These are phyloP conservation scores for Gymnoscelis rufifasciata DNA, from an alignment of 2,888 invertebrate genomes.

Conservation along the genomic window DNA sequence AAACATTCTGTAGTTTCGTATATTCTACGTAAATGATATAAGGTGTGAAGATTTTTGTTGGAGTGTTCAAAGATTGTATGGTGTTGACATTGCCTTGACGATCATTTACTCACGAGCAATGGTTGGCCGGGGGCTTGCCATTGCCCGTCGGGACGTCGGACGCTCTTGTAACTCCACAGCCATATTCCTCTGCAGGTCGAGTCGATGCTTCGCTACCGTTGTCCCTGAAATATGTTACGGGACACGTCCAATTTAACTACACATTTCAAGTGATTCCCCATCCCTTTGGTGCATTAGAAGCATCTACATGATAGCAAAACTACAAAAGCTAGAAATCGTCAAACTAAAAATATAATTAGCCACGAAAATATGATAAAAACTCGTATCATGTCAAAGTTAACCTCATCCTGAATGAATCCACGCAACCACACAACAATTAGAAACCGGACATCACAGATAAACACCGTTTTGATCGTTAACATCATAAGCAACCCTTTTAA, in stretches of 20 bases:
- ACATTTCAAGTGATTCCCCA: neutral
- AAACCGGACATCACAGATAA: conserved; percentile 18
- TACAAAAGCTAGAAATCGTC: neutral
- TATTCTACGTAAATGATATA: too few relatives aligned
- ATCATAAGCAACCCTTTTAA: conserved; percentile 7
- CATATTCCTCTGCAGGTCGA: conserved; percentile 64
- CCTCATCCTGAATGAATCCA: neutral
- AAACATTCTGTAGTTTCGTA: too few relatives aligned
- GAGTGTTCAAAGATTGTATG: neutral
- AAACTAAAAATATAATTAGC: neutral
- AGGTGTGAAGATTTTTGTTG: too few relatives aligned
- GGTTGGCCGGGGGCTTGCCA: conserved; percentile 62
- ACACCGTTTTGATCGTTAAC: neutral
- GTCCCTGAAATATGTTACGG: conserved; percentile 64
- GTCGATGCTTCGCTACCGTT: conserved; percentile 76
- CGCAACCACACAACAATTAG: conserved; percentile 18
- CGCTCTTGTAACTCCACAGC: conserved; percentile 44
- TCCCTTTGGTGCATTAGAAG: neutral
- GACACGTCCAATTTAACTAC: conserved; percentile 23
- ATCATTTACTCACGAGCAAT: conserved; percentile 70
- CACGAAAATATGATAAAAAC: neutral
- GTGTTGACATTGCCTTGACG: neutral
- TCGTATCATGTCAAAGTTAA: neutral
- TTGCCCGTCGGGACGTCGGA: conserved; percentile 45
- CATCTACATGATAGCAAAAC: conserved; percentile 1